These are phyloP conservation scores for Strigamia transsilvanica DNA, from an alignment of 2,888 invertebrate species.

Conservation along the genomic window DNA sequence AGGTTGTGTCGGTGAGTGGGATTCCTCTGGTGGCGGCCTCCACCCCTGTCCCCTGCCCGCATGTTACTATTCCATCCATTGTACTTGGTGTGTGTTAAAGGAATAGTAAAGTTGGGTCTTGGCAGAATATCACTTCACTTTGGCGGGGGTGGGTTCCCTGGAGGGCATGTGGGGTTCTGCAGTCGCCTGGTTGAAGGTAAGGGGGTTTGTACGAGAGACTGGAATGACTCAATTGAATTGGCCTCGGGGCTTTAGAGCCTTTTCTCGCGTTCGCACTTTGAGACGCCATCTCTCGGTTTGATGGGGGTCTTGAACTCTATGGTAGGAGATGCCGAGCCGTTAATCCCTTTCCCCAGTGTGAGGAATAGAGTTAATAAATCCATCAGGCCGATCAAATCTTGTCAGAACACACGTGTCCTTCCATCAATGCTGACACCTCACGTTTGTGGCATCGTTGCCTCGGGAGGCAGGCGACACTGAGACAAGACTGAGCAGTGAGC, in stretches of 20 bases:
- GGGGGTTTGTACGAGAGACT: background rate
- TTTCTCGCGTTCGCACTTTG: slow-evolving; percentile 49
- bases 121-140: slow-evolving; percentile 32
- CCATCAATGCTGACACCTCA: slow-evolving; percentile 25
- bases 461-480: too few species aligned
- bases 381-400: slow-evolving; percentile 49
- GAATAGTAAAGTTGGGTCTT: slow-evolving; percentile 32
- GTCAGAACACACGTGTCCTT: slow-evolving; percentile 43
- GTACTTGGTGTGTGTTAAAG: slow-evolving; percentile 12
- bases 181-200: background rate
- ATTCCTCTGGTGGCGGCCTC: background rate
- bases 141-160: slow-evolving; percentile 15
- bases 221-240: slow-evolving; percentile 49
- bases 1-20: background rate
- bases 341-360: slow-evolving; percentile 36
- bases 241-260: slow-evolving; percentile 49
- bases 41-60: background rate
- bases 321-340: slow-evolving; percentile 24
- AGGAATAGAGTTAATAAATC: slow-evolving; percentile 48
- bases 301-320: slow-evolving; percentile 41
- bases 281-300: slow-evolving; percentile 36
- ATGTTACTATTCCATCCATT: background rate
- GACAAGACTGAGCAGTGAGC: too few species aligned
- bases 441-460: background rate
- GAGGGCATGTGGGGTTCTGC: background rate